Base-by-base conservation (phyloP, 2,888 invertebrate genomes). In the Proisotoma minuta region DNA sequence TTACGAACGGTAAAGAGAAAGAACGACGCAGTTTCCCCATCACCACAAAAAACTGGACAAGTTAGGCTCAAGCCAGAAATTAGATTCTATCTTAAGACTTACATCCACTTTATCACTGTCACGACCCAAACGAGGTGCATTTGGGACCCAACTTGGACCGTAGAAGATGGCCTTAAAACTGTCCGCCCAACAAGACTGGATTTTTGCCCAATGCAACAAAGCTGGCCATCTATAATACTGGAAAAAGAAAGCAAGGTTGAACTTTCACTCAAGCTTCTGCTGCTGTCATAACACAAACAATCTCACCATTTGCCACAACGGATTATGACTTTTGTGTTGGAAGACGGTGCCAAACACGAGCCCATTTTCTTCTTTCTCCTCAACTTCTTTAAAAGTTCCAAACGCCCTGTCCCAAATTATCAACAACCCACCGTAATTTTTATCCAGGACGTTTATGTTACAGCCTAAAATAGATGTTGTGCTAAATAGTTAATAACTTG, bases 111-210 rank as follows among this genome's bases (percentile, higher is more conserved):
- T 88, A 74, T 86, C 84, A 57, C 84, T 84, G 50, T 87, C 85
- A 12, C 84, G 81, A 10, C 92, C 92, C 0, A 88, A 82, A 68
- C 91, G 79, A 0, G 87, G 85, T 51, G 83, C 84, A 0, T 91
- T 91, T 0, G 91, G 91, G 68, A 84, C 81, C 92, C 92, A 94
- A 74, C 92, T 92, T 0, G 93, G 93, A 0, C 93, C 93, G 79
- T 87, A 90, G 76, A 90, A 83, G 0, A 90, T 75, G 0, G 88
- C 86, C 10, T 82, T 83, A 20, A 91, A 73, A 76, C 86, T 88
- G 75, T 91, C 80, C 0, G 77, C 78, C 79, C 84, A 82, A 0
- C 79, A 81, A 22, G 81, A 76, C 78, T 86, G 84, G 0, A 78
- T 60, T 76, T 57, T 81, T 78, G 75, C 85, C 83, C 75, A 84